Evolutionary conservation across 1,140 invertebrate species (phyloP).

Genomic region (Zaprionus lachaisei): DNA sequence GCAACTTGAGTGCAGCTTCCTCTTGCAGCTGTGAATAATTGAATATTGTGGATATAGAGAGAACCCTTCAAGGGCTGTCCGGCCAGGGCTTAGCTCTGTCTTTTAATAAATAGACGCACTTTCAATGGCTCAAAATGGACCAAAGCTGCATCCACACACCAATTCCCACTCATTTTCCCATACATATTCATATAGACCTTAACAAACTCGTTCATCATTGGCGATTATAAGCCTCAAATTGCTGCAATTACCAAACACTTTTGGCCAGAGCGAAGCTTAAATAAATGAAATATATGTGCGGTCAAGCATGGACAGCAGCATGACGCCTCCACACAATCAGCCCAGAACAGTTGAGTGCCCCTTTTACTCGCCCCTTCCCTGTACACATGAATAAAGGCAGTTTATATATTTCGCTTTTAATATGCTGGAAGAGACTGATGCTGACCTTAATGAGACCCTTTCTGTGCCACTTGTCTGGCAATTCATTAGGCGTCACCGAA

Average conservation of each 20-base stretch:
- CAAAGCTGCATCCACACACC: background rate
- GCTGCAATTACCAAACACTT: constrained; percentile 63
- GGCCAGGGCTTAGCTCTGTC: background rate
- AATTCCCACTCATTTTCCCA: background rate
- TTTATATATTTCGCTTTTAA: background rate
- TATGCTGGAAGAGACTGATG: background rate
- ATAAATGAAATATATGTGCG: constrained; percentile 58
- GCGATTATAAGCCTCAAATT: constrained; percentile 44
- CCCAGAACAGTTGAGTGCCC: background rate
- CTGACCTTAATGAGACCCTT: constrained; percentile 57
- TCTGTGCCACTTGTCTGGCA: constrained; percentile 56
- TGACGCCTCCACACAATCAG: constrained; percentile 3
- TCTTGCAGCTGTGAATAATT: constrained; percentile 5
- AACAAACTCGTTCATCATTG: constrained; percentile 32
- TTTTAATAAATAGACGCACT: background rate
- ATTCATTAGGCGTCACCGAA: constrained; percentile 54
- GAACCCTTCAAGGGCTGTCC: background rate
- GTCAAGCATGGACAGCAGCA: constrained; percentile 38
- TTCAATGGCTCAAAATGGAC: background rate
- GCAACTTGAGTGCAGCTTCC: background rate
- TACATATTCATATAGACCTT: background rate
- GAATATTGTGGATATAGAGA: constrained; percentile 3
- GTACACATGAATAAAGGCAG: background rate
- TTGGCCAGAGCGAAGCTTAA: constrained; percentile 20
- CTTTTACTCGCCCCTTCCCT: background rate